Evolutionary conservation across 2,797 vertebrate genomes (phyloP).

Genomic region (Sebastes reedi): DNA sequence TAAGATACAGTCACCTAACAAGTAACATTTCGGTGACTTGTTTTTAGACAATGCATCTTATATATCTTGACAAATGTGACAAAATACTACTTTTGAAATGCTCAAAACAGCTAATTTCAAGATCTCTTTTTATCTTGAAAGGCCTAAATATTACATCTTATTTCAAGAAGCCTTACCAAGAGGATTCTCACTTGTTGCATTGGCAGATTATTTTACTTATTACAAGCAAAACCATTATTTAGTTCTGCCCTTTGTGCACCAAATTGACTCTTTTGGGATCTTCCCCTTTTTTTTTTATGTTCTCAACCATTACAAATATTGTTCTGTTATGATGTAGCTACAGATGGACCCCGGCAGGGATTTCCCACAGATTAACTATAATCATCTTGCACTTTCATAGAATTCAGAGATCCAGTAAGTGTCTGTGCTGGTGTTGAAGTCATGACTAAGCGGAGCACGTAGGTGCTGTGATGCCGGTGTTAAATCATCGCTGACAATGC

Average conservation of each 20-base stretch:
- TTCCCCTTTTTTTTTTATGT: not conserved
- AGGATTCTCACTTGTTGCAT: fast-evolving
- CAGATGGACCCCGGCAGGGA: not conserved
- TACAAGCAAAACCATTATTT: too few species aligned
- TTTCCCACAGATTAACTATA: not conserved
- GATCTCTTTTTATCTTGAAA: too few species aligned
- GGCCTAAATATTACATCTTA: too few species aligned
- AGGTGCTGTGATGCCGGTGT: not conserved
- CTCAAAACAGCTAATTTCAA: too few species aligned
- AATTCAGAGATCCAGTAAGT: conserved; percentile 27
- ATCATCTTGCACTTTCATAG: not conserved
- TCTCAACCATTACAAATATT: not conserved
- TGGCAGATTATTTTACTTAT: too few species aligned
- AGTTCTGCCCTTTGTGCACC: not conserved
- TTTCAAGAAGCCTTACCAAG: too few species aligned
- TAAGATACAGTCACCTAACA: too few species aligned
- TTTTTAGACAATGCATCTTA: too few species aligned
- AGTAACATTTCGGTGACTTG: too few species aligned
- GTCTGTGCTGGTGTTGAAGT: not conserved
- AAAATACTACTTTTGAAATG: too few species aligned
- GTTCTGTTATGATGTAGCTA: not conserved
- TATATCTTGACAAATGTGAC: too few species aligned
- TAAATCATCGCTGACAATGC: conserved; percentile 27
- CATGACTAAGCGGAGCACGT: conserved; percentile 8
- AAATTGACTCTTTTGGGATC: not conserved